A percentile compares a stretch with the other conserved stretches of the same genome.
These are phyloP conservation scores for Sphaerophoria taeniata DNA, from an alignment of 2,888 invertebrate genomes.

Conservation along the genomic window DNA sequence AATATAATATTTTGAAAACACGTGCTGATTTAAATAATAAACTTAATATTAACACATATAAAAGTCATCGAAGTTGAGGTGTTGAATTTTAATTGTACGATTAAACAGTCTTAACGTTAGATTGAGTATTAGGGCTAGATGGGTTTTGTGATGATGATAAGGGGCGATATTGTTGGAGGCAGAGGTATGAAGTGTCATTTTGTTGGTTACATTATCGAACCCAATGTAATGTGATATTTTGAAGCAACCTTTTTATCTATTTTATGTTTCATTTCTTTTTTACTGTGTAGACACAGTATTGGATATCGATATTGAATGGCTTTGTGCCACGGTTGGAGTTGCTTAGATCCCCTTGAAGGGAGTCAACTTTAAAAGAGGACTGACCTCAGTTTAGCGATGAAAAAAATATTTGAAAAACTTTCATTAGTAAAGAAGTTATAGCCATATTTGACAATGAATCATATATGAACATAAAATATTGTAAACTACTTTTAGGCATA, in stretches of 20 bases:
- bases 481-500: no score
- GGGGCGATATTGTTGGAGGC: constrained; percentile 47
- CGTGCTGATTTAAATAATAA: constrained; percentile 83
- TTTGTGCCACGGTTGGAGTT: constrained; percentile 1
- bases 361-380: no score
- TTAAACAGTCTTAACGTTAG: constrained; percentile 76
- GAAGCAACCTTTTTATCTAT: constrained; percentile 3
- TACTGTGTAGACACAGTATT: neutral
- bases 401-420: no score
- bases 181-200: neutral
- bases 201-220: neutral
- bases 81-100: constrained; percentile 82
- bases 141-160: neutral
- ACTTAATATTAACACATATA: constrained; percentile 83
- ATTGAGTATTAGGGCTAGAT: neutral
- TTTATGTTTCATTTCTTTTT: neutral
- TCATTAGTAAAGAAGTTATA: no score
- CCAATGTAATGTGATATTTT: constrained; percentile 33
- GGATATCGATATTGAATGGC: neutral
- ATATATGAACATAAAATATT: no score
- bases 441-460: no score
- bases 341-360: no score
- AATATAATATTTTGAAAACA: constrained; percentile 77
- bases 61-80: constrained; percentile 81
- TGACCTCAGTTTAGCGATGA: no score